Conservation (phyloP, 1,140 invertebrate genomes). For the Metopolophium dirhodum region DNA sequence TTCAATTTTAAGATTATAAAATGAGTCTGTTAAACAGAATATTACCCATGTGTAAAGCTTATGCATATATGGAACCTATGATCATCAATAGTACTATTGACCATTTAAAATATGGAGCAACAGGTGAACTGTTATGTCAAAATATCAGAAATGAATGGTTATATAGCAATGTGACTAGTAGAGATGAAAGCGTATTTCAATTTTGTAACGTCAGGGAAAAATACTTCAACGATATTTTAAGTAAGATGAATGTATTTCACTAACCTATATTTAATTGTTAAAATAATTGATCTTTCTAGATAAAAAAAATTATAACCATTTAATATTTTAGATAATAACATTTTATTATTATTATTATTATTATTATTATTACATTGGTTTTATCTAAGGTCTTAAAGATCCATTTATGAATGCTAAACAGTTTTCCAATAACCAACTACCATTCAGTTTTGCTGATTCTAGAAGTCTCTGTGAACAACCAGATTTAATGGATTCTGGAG, state of each 20-base stretch:
- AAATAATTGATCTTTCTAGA: neutral
- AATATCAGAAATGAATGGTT: constrained; percentile 70
- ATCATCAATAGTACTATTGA: constrained; percentile 61
- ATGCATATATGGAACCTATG: constrained; percentile 62
- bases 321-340: neutral
- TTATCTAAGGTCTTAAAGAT: constrained; percentile 58
- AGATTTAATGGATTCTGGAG: neutral
- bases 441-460: constrained; percentile 58
- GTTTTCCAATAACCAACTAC: constrained; percentile 53
- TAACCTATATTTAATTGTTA: constrained; percentile 2
- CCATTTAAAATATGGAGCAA: constrained; percentile 64
- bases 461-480: constrained; percentile 25
- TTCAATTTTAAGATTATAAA: neutral
- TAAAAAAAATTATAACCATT: neutral
- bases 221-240: constrained; percentile 4
- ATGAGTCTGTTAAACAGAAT: constrained; percentile 61
- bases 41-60: constrained; percentile 63
- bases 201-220: constrained; percentile 51
- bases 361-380: constrained; percentile 7
- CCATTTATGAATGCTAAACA: constrained; percentile 56
- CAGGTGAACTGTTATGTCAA: constrained; percentile 66
- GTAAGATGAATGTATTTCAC: constrained; percentile 6
- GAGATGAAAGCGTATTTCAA: constrained; percentile 66
- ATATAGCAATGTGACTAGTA: constrained; percentile 65
- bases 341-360: neutral